A percentile compares a stretch with the other conserved stretches of the same genome.
Conservation (phyloP, 2,888 invertebrate species). For the Dynastes maya region DNA sequence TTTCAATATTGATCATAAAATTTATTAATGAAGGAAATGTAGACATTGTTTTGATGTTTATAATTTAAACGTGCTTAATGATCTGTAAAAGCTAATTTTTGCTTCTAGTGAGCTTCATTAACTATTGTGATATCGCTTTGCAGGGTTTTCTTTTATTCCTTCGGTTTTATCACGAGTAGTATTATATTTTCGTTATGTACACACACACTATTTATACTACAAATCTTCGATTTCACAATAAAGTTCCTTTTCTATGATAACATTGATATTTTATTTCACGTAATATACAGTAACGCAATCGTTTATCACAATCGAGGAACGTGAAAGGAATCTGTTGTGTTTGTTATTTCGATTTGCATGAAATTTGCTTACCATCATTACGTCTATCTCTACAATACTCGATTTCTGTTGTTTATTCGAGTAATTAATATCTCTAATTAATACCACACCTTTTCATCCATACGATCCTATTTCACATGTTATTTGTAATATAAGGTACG, state of each 20-base stretch:
- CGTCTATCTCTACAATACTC: conserved; percentile 12
- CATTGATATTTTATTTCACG: conserved; percentile 41
- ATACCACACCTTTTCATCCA: conserved; percentile 46
- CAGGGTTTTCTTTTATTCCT: conserved; percentile 38
- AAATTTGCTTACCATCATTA: conserved; percentile 43
- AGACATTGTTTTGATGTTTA: too few species aligned
- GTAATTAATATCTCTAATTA: conserved; percentile 40
- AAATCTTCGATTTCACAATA: conserved; percentile 47
- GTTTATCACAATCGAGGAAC: background rate
- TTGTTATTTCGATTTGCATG: conserved; percentile 60
- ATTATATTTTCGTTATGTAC: conserved; percentile 48
- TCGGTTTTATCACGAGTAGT: conserved; percentile 32
- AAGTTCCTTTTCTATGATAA: conserved; percentile 40
- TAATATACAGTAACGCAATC: background rate
- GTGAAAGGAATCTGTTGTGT: conserved; percentile 55
- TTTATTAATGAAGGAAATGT: too few species aligned
- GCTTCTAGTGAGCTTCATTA: conserved; percentile 28
- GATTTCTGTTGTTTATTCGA: conserved; percentile 18
- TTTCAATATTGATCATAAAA: too few species aligned
- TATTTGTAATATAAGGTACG: conserved; percentile 11
- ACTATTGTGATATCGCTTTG: conserved; percentile 47
- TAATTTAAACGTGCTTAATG: too few species aligned
- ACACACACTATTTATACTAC: conserved; percentile 33
- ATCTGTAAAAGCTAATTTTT: background rate
- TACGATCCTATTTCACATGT: conserved; percentile 26